These are phyloP conservation scores for Strix aluco DNA, from an alignment of 2,113 vertebrate genomes.

Conservation along the genomic window DNA sequence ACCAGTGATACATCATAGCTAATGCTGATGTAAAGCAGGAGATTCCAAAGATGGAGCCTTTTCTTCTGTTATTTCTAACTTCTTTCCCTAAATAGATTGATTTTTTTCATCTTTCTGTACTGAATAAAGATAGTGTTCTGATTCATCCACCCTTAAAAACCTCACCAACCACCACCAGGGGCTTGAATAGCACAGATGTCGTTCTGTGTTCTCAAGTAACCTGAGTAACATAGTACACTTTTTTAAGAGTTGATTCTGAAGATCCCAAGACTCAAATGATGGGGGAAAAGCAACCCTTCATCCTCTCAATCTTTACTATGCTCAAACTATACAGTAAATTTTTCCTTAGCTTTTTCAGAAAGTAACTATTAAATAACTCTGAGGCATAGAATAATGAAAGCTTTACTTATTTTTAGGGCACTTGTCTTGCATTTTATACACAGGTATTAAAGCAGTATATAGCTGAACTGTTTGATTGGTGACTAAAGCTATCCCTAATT, in stretches of 20 bases:
- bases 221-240: neutral
- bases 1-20: neutral
- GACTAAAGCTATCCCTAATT: neutral
- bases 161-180: neutral
- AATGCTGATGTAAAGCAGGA: slow-evolving; percentile 17
- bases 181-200: slow-evolving; percentile 16
- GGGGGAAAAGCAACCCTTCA: neutral
- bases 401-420: neutral
- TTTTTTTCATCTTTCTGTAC: neutral
- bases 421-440: neutral
- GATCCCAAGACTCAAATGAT: neutral
- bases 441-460: neutral
- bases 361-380: neutral
- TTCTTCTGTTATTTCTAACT: slow-evolving; percentile 19
- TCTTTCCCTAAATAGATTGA: slow-evolving; percentile 10
- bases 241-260: neutral
- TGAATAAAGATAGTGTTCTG: slow-evolving; percentile 56
- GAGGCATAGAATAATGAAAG: neutral
- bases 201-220: slow-evolving; percentile 37
- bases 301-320: neutral
- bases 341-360: neutral
- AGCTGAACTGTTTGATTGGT: neutral
- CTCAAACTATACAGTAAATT: neutral
- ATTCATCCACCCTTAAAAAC: slow-evolving; percentile 38
- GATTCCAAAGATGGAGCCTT: neutral